Evolutionary conservation across 2,797 vertebrate species (phyloP), one percentile per base, ranked within the genome.

Genomic region (Gallirallus australis): DNA sequence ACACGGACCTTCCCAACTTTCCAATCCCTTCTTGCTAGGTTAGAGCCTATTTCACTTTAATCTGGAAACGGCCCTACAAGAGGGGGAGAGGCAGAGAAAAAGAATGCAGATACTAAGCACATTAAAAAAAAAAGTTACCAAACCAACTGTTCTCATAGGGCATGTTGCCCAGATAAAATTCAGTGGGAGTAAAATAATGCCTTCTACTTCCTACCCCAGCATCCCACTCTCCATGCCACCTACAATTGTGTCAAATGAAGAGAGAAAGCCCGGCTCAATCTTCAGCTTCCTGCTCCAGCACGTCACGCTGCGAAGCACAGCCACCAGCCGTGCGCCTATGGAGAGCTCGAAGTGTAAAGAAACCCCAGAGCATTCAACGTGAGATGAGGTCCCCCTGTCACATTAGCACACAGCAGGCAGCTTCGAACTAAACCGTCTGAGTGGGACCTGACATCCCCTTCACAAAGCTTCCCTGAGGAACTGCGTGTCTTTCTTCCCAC

Each of bases 71-170:
- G 47, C 50, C 78, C 48, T 85, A 68, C 9, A 48, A 73, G 33
- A 80, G 25, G 12, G n/a, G 37, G 35, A 70, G 35, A 70, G 25
- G 89, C 31, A 27, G 63, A 89, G 59, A 89, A 88, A 82, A 15
- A 87, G 48, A 79, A 35, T 56, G 42, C 37, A 69, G 57, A 94
- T 69, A 95, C 52, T 52, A 78, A 88, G n/a, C 42, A 78, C n/a
- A 40, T 76, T 65, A 40, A 59, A 81, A 79, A 73, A 82, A 78
- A 86, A 87, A 33, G 33, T 90, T 84, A 82, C 75, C 76, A 80
- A 87, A 85, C 86, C 94, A 95, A 95, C 88, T 92, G 94, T 92
- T 96, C 90, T 75, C 70, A 95, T 15, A 90, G 69, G 94, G 92
- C 93, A 91, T 0, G 0, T 30, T 95, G 93, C 96, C 94, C 93